Conservation (phyloP, 2,888 invertebrate genomes). For the Habrosyne pyritoides region DNA sequence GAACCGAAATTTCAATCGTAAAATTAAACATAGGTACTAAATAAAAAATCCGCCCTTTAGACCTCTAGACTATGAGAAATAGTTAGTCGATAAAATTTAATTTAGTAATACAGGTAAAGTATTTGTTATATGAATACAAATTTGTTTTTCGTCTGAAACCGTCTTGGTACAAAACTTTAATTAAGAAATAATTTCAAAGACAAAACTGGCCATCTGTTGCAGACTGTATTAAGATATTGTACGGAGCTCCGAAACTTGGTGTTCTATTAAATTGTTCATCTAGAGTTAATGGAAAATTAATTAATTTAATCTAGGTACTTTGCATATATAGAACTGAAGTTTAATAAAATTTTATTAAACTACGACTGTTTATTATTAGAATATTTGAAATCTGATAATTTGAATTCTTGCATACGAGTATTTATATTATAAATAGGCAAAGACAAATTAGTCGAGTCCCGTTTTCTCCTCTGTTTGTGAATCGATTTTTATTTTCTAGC, state of each 20-base stretch:
- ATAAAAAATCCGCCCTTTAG: background rate
- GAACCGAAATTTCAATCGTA: no score
- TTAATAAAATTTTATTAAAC: background rate
- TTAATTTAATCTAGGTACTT: background rate
- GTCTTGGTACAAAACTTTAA: constrained; percentile 34
- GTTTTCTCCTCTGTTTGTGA: no score
- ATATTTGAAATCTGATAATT: no score
- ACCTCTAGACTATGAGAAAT: background rate
- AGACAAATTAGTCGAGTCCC: no score
- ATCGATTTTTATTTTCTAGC: no score
- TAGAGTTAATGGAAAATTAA: background rate
- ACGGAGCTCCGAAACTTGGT: background rate
- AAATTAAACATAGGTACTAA: no score
- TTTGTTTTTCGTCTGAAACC: background rate
- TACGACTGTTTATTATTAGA: background rate
- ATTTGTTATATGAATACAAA: background rate
- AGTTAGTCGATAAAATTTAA: background rate
- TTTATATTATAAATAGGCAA: no score
- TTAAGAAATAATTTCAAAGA: constrained; percentile 45
- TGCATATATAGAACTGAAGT: no score
- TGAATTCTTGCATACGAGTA: no score
- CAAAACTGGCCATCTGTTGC: constrained; percentile 35
- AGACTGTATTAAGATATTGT: constrained; percentile 2
- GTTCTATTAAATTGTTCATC: background rate
- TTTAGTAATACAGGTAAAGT: background rate